Evolutionary conservation across 2,797 vertebrate genomes (phyloP).

Genomic region (Hipposideros larvatus): DNA sequence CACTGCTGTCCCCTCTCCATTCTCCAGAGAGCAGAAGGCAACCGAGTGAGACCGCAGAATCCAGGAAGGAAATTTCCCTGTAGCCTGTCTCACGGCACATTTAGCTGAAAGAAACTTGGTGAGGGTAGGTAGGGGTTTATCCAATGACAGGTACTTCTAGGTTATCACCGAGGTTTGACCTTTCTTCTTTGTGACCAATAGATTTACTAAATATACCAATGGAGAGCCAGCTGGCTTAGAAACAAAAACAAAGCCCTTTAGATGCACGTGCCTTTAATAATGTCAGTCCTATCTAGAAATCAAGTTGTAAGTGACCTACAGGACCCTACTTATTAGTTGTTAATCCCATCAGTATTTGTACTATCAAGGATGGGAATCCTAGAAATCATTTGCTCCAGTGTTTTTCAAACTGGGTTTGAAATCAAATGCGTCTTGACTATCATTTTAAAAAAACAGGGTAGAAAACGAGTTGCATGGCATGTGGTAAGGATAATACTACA

Average conservation of each 20-base stretch:
- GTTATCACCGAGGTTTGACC: neutral
- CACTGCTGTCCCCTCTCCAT: neutral
- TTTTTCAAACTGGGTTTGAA: slow-evolving; percentile 2
- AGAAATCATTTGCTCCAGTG: neutral
- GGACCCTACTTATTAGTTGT: neutral
- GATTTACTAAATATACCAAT: neutral
- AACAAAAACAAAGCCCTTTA: neutral
- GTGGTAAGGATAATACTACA: neutral
- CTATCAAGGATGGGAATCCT: neutral
- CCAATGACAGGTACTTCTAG: neutral
- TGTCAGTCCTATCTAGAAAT: neutral
- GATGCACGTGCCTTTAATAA: neutral
- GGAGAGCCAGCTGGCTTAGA: neutral
- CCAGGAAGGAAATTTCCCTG: neutral
- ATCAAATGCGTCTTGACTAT: neutral
- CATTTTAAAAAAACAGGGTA: neutral
- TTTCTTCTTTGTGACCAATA: neutral
- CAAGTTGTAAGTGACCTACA: neutral
- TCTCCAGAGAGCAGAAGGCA: neutral
- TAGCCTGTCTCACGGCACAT: neutral
- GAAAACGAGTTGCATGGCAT: neutral
- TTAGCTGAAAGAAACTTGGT: neutral
- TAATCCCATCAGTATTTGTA: neutral
- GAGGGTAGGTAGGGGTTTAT: neutral
- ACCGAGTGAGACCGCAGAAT: neutral